These are phyloP conservation scores for Formica aserva DNA, from an alignment of 2,888 invertebrate genomes.

Conservation along the genomic window DNA sequence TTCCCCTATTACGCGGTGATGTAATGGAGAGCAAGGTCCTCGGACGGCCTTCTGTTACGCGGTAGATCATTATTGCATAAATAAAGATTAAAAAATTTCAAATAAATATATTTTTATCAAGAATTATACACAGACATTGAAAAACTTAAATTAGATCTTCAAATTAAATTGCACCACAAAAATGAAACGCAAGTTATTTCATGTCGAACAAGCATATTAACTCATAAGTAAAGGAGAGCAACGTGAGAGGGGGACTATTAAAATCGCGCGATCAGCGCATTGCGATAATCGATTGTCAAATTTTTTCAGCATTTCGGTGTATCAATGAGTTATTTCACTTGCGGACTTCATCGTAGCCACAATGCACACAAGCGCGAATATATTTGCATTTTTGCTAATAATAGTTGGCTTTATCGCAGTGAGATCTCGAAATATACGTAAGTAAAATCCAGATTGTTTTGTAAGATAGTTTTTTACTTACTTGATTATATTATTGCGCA, in stretches of 20 bases:
- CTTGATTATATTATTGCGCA: neutral
- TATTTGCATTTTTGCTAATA: neutral
- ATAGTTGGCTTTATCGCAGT: neutral
- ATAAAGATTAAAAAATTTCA: neutral
- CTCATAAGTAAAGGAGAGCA: neutral
- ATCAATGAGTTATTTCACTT: neutral
- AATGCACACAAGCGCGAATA: constrained; percentile 11
- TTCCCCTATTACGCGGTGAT: constrained; percentile 48
- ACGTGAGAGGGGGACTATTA: neutral
- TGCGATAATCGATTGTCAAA: constrained; percentile 8
- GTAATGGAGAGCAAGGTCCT: constrained; percentile 79
- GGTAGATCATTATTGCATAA: neutral
- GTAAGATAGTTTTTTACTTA: neutral
- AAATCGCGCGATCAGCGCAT: constrained; percentile 41
- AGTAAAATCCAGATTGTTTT: neutral
- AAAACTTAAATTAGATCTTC: neutral
- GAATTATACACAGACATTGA: neutral
- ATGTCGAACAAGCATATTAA: constrained; percentile 24
- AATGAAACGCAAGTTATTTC: neutral
- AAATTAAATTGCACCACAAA: neutral
- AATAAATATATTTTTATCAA: neutral
- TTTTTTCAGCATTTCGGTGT: neutral
- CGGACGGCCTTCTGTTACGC: constrained; percentile 54
- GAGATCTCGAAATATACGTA: constrained; percentile 9
- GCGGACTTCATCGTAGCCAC: constrained; percentile 1